Evolutionary conservation across 2,888 invertebrate species (phyloP), one percentile per base, ranked within the genome.

Genomic region (Sinohyriopsis cumingii): DNA sequence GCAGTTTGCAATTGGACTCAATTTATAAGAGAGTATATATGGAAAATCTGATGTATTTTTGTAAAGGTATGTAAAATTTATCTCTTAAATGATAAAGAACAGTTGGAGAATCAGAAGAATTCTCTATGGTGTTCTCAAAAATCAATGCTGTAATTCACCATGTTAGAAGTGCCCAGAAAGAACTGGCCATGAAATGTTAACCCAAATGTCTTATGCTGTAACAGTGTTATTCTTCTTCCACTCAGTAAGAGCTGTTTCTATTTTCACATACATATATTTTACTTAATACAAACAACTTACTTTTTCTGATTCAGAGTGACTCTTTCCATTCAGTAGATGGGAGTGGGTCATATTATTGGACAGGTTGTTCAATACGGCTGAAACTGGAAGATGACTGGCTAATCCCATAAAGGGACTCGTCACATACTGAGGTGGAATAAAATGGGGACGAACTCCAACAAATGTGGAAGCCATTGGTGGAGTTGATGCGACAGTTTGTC

Each of bases 381-480:
- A 83, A 45, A 81, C 78, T 0, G 81, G 81, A 28, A 82, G 75
- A 61, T 78, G 82, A 61, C 79, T 78, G 33, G 82, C 78, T 63
- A 86, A 75, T 53, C 81, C 77, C 68, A 87, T 75, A 74, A 80
- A 86, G 15, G 86, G 86, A 72, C 74, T 84, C 24, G 80, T 73
- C 45, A 82, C 75, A 68, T 84, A 86, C 71, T 84, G 85, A n/a
- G 86, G 79, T 28, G 85, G 77, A n/a, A 82, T 80, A 71, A 86
- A 86, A 18, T 84, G 85, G 24, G 82, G 75, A 54, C 83, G 73
- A 12, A 82, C 72, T 33, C 80, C 80, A 22, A 81, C 69, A 57
- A 78, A 73, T 28, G 78, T 74, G 63, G 75, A 76, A 62, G 73
- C 71, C 33, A 73, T 76, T 65, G 73, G 82, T 62, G 73, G 78